Conservation (phyloP, 2,888 invertebrate species). For the Argyresthia albistria region DNA sequence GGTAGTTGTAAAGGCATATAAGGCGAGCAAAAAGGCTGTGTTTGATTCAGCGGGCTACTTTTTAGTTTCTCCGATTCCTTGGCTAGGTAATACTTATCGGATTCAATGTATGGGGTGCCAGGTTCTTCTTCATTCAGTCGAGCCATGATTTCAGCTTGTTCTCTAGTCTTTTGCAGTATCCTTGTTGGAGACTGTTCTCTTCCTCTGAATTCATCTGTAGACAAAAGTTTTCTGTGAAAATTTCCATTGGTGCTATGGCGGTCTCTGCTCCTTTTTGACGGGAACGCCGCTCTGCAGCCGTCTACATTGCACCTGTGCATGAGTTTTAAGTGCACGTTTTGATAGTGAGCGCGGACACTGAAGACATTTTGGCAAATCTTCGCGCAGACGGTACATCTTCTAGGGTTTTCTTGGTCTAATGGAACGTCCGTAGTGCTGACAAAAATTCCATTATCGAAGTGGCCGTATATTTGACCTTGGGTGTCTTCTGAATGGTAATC, state of each 20-base stretch:
- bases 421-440: slow-evolving; percentile 86
- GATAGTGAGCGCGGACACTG: slow-evolving; percentile 94
- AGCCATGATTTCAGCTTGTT: slow-evolving; percentile 86
- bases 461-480: slow-evolving; percentile 77
- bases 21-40: slow-evolving; percentile 35
- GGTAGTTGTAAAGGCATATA: slow-evolving; percentile 50
- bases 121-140: slow-evolving; percentile 82
- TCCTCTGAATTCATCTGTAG: slow-evolving; percentile 72
- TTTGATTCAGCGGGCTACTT: slow-evolving; percentile 27
- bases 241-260: slow-evolving; percentile 93
- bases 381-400: slow-evolving; percentile 92
- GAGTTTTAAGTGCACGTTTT: slow-evolving; percentile 94
- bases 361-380: slow-evolving; percentile 95
- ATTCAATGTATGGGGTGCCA: slow-evolving; percentile 71
- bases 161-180: slow-evolving; percentile 69
- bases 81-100: slow-evolving; percentile 51
- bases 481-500: slow-evolving; percentile 74
- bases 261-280: slow-evolving; percentile 93
- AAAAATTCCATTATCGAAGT: slow-evolving; percentile 82
- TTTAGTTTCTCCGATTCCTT: slow-evolving; percentile 50
- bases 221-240: slow-evolving; percentile 90
- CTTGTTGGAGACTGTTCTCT: slow-evolving; percentile 55
- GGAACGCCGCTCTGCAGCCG: slow-evolving; percentile 95
- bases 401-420: slow-evolving; percentile 91
- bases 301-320: slow-evolving; percentile 97